Evolutionary conservation across 1,140 invertebrate genomes (phyloP).

Genomic region (Drosophila asahinai): DNA sequence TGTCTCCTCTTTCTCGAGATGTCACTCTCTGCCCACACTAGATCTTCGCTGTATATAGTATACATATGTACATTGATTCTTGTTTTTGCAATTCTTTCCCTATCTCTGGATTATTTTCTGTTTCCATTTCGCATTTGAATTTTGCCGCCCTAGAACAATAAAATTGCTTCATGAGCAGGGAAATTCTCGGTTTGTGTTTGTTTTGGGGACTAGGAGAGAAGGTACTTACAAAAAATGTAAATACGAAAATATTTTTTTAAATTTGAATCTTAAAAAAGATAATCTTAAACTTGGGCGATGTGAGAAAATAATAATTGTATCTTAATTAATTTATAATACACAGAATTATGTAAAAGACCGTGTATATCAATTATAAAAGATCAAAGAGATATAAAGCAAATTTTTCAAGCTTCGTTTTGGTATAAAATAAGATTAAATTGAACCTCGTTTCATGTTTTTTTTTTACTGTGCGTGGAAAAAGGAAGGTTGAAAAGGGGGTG

Average conservation of each 20-base stretch:
- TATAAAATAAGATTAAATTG: background rate
- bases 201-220: background rate
- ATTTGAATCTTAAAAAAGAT: background rate
- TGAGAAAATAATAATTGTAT: no score
- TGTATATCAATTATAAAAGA: background rate
- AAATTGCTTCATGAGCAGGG: slow-evolving; percentile 50
- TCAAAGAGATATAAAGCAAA: no score
- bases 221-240: background rate
- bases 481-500: background rate
- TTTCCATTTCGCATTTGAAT: slow-evolving; percentile 40
- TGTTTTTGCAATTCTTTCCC: slow-evolving; percentile 34
- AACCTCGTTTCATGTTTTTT: background rate
- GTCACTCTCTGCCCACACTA: slow-evolving; percentile 20
- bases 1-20: slow-evolving; percentile 7
- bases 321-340: background rate
- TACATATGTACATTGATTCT: background rate
- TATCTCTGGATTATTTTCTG: slow-evolving; percentile 8
- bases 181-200: slow-evolving; percentile 12
- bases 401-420: background rate
- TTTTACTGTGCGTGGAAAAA: background rate
- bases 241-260: no score
- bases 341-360: background rate
- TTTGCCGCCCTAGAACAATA: slow-evolving; percentile 60
- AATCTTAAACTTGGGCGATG: background rate
- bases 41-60: slow-evolving; percentile 6